Evolutionary conservation across 2,888 invertebrate species (phyloP).

Genomic region (Netelia melanura): DNA sequence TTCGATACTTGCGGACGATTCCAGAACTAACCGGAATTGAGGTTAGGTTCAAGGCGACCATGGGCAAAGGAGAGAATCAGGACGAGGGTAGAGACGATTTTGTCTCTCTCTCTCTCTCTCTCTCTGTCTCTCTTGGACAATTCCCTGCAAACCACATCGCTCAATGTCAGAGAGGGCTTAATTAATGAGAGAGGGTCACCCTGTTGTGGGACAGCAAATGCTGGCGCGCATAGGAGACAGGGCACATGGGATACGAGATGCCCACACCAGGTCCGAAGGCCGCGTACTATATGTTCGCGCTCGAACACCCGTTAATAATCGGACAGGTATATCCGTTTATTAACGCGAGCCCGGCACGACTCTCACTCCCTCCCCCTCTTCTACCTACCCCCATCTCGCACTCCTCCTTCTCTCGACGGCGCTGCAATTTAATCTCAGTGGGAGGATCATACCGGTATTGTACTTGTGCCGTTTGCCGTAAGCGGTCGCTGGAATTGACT

Average conservation of each 20-base stretch:
- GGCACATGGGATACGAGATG: constrained; percentile 53
- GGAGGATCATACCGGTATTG: constrained; percentile 48
- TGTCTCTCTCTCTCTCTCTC: constrained; percentile 1
- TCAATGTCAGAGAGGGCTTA: constrained; percentile 72
- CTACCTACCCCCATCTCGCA: too few relatives aligned
- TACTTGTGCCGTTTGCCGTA: constrained; percentile 45
- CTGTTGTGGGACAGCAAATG: constrained; percentile 62
- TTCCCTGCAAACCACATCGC: constrained; percentile 69
- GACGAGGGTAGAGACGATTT: background rate
- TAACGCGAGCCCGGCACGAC: constrained; percentile 60
- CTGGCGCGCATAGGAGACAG: constrained; percentile 21
- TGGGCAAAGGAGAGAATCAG: constrained; percentile 10
- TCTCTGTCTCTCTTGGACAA: constrained; percentile 48
- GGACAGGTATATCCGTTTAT: constrained; percentile 71
- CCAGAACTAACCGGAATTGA: constrained; percentile 35
- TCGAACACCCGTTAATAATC: constrained; percentile 71
- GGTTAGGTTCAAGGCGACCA: constrained; percentile 44
- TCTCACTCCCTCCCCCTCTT: background rate
- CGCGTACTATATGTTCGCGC: constrained; percentile 39
- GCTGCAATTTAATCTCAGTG: constrained; percentile 66
- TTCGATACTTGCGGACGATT: background rate
- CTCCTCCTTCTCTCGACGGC: constrained; percentile 23
- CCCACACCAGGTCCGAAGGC: constrained; percentile 33
- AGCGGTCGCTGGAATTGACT: constrained; percentile 28
- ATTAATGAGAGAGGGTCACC: constrained; percentile 72